Base-by-base conservation (phyloP, 2,888 invertebrate genomes). In the Uropetala carovei region DNA sequence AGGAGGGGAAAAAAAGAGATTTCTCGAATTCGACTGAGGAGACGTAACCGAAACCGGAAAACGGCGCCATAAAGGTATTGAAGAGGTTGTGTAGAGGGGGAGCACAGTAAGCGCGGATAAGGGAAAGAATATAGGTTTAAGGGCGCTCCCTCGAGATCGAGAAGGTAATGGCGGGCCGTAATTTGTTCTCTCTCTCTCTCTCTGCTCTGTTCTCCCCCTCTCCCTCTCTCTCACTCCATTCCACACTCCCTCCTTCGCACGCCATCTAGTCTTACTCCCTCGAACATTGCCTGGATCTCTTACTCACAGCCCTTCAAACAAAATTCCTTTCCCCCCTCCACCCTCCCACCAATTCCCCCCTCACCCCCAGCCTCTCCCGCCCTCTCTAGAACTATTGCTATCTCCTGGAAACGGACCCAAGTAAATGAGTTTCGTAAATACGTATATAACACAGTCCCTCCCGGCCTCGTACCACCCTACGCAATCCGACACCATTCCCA, bases 391-490 rank as follows among this genome's bases (percentile, higher is more conserved):
- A 43, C 56, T 56, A 56, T 83, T 43, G 56, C 56, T 57, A 83
- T 83, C 83, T 57, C 83, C 83, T 18, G 57, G 83, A 83, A 83
- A 83, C 83, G 83, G 43, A 83, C 83, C 43, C 57, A 57, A 57
- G 56, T 57, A 83, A 83, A 83, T 83, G 83, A 83, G 83, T 83
- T 83, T 57, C 83, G 83, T 83, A 83, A 83, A 83, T 83, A 83
- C 83, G 83, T 83, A 82, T 43, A 43, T 82, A 43, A 43, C 56
- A n/a, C 57, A 10, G 57, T 43, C 57, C 83, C 83, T 57, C 43
- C 5, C 43, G 5, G 43, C 43, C 43, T 5, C 83, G 83, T 57
- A 83, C 57, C 83, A 57, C 57, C 83, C 56, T 43, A 10, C 82
- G 18, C 83, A 11, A 43, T 43, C 43, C 43, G 43, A 43, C 43